Evolutionary conservation across 2,888 invertebrate genomes (phyloP).

Genomic region (Cremastobaeus sp.): DNA sequence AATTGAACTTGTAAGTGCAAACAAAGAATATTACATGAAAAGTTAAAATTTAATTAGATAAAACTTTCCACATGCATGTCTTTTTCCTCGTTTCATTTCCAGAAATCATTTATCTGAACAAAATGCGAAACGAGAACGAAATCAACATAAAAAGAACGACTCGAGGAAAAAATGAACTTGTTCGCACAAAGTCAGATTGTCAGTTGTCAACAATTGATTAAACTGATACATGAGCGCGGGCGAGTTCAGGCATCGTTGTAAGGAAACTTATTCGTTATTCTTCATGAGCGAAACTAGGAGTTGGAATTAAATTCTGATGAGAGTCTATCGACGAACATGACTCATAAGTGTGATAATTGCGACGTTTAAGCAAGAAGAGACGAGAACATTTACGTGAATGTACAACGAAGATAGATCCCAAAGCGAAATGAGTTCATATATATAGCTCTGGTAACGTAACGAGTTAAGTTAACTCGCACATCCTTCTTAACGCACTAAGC

Average conservation of each 20-base stretch:
- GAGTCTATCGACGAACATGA: constrained; percentile 36
- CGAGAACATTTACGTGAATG: constrained; percentile 21
- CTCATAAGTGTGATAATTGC: constrained; percentile 42
- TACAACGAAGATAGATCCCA: constrained; percentile 23
- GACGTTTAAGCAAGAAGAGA: constrained; percentile 39
- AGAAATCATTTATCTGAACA: constrained; percentile 7
- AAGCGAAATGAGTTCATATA: constrained; percentile 76
- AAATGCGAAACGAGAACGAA: constrained; percentile 7
- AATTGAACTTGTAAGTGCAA: constrained; percentile 9
- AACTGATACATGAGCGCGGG: too few species aligned
- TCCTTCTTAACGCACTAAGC: constrained; percentile 75
- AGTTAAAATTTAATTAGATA: constrained; percentile 10
- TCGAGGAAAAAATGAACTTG: too few species aligned
- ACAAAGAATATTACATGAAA: constrained; percentile 7
- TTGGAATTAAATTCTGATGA: constrained; percentile 30
- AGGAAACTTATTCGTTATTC: constrained; percentile 8
- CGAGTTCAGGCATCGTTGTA: too few species aligned
- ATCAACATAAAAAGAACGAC: too few species aligned
- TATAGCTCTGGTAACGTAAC: constrained; percentile 74
- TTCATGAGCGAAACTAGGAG: constrained; percentile 11
- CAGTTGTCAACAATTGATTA: too few species aligned
- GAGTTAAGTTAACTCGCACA: constrained; percentile 76
- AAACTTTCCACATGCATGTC: constrained; percentile 6
- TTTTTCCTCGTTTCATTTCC: constrained; percentile 21
- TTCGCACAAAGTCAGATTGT: background rate